Base-by-base conservation (phyloP, 2,797 vertebrate species). In the Gobio occitaniae region DNA sequence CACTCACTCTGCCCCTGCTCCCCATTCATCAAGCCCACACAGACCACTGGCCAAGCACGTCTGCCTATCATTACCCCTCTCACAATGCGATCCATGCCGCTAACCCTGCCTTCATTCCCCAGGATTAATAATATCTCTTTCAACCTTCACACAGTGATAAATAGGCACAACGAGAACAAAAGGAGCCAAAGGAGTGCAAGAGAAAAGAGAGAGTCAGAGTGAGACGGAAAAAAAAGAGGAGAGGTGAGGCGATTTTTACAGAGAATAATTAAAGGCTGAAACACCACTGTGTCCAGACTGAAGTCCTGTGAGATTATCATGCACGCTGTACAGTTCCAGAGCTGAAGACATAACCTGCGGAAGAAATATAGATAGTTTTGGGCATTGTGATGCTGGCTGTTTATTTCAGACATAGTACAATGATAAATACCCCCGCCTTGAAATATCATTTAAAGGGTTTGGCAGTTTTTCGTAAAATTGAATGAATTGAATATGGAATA, bases 91-190 rank as follows among this genome's bases (percentile, higher is more conserved):
- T 99, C 97, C 98, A 96, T 98, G 97, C 97, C 97, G 96, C 97
- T 98, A 98, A 98, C 98, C 97, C 98, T 99, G 98, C 97, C 98
- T 98, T 97, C 97, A 97, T 97, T 98, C 97, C 96, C 96, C 96
- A 97, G 97, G 97, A 99, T 97, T 99, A 99, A 99, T 99, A 99
- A 99, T 98, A 99, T 99, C 98, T 99, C 98, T 99, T 98, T 99
- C 98, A 99, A 99, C 98, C 97, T 99, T 99, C 98, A 99, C 97
- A 98, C 97, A 95, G 96, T 99, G 98, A 99, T 99, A 99, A 99
- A 99, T 99, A 99, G 98, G 97, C 96, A 96, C 95, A 95, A 94
- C 90, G 95, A 96, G 97, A 99, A 99, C 98, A 99, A 99, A 99
- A 97, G 97, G 95, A 96, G 94, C 95, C 94, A 94, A 84, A 94